These are phyloP conservation scores for Pachypanchax playfairii DNA, from an alignment of 2,113 vertebrate species.

Conservation along the genomic window DNA sequence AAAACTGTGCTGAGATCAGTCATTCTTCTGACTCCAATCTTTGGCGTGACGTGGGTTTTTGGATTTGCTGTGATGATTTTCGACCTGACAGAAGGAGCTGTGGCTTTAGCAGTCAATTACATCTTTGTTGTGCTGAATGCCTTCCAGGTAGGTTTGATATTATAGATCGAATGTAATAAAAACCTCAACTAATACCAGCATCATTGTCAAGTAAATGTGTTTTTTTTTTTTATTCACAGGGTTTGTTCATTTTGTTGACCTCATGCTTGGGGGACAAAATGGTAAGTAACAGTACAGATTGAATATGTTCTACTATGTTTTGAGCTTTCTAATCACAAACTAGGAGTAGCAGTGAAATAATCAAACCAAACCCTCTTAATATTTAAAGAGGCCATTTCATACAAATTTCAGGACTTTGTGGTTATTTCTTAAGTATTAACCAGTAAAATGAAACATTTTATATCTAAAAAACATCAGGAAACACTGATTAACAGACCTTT, in stretches of 20 bases:
- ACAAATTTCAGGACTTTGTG: too few relatives aligned
- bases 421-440: too few relatives aligned
- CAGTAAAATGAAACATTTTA: too few relatives aligned
- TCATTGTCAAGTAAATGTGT: slow-evolving; percentile 3
- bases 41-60: slow-evolving; percentile 79
- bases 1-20: slow-evolving; percentile 73
- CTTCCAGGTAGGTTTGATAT: slow-evolving; percentile 74
- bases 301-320: accelerated
- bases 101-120: slow-evolving; percentile 55
- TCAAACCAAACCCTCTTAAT: too few relatives aligned
- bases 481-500: too few relatives aligned
- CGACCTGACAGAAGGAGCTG: slow-evolving; percentile 25
- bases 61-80: slow-evolving; percentile 60
- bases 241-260: slow-evolving; percentile 79
- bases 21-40: slow-evolving; percentile 77
- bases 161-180: not conserved
- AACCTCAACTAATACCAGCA: not conserved
- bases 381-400: too few relatives aligned
- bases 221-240: slow-evolving; percentile 62
- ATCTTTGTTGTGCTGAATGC: slow-evolving; percentile 71
- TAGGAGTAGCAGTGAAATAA: too few relatives aligned
- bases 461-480: too few relatives aligned
- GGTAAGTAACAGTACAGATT: slow-evolving; percentile 51
- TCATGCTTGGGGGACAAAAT: slow-evolving; percentile 72
- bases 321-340: too few relatives aligned